Evolutionary conservation across 2,113 vertebrate genomes (phyloP), one percentile per base, ranked within the genome.

Genomic region (Sinocyclocheilus anophthalmus): DNA sequence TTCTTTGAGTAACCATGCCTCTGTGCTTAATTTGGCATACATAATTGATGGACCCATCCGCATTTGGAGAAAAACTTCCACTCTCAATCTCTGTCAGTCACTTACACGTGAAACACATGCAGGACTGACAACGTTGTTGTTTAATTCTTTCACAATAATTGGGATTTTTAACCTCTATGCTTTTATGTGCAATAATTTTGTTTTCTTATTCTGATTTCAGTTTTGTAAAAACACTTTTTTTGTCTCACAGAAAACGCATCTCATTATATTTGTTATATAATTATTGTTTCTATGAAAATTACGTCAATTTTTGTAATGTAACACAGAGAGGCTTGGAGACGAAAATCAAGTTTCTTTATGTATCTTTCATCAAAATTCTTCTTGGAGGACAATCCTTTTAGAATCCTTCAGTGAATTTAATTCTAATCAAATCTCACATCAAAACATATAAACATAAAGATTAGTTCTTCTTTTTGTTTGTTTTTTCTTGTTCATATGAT

Each of bases 21-120:
- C 86, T 90, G 90, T 91, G 90, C 88, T 90, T 92, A 89, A 92
- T 91, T 92, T 89, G 87, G 90, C 91, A 89, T 92, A 70, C 87
- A 92, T 92, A 90, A 92, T 92, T 92, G 89, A 92, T 91, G 90
- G 78, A 82, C 53, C 67, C 88, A 84, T 88, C 90, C 85, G 1
- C 87, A 59, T 89, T 81, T 78, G 55, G 81, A 67, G 26, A 73
- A 86, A 88, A 76, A 76, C 82, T 84, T 80, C 76, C 81, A 45
- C 82, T 75, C 86, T 88, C 84, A 80, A 88, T 87, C 89, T 90
- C 80, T 87, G 88, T 90, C 88, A 88, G 75, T 88, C 88, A 88
- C 72, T 85, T 75, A 33, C 83, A 45, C 12, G 39, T 61, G 20
- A 85, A 76, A 72, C 30, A 67, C 48, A 73, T 13, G 65, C 65